Percentiles rank a stretch among this genome's conserved stretches.
These are phyloP conservation scores for Ceratothoa steindachneri DNA, from an alignment of 2,888 invertebrate species.

Conservation along the genomic window DNA sequence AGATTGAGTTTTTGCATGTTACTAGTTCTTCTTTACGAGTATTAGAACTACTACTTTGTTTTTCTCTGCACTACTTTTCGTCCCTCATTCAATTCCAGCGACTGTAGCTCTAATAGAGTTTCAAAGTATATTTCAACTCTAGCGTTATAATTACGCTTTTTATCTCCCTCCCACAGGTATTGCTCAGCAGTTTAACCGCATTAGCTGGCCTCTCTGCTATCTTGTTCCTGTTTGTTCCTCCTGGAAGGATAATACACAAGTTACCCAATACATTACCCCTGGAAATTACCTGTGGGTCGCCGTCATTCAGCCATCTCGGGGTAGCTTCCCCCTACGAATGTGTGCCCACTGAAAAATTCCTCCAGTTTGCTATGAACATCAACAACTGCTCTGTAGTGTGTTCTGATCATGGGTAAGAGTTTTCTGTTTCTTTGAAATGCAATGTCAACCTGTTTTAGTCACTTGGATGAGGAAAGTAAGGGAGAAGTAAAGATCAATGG, in stretches of 20 bases:
- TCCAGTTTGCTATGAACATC: background rate
- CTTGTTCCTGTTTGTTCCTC: constrained; percentile 25
- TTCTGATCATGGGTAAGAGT: background rate
- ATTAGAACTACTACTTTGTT: no score
- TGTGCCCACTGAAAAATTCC: background rate
- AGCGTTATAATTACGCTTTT: no score
- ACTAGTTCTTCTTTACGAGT: no score
- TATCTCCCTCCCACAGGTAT: no score
- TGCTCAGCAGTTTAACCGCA: constrained; percentile 28
- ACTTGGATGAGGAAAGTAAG: no score
- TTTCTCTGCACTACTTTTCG: no score
- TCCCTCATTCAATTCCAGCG: no score
- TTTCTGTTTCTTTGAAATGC: background rate
- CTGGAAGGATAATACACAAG: constrained; percentile 13
- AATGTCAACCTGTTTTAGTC: no score
- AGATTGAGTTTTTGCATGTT: no score
- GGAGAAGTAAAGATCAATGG: no score
- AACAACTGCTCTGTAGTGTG: background rate
- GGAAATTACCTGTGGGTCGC: background rate
- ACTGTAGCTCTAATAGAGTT: no score
- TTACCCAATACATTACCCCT: constrained; percentile 27
- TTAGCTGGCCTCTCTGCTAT: constrained; percentile 24
- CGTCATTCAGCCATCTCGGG: background rate
- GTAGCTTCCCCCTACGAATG: background rate
- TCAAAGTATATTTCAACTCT: no score